Percentiles rank a stretch among this genome's conserved stretches.
These are phyloP conservation scores for Euclidia mi DNA, from an alignment of 2,888 invertebrate species.

Conservation along the genomic window DNA sequence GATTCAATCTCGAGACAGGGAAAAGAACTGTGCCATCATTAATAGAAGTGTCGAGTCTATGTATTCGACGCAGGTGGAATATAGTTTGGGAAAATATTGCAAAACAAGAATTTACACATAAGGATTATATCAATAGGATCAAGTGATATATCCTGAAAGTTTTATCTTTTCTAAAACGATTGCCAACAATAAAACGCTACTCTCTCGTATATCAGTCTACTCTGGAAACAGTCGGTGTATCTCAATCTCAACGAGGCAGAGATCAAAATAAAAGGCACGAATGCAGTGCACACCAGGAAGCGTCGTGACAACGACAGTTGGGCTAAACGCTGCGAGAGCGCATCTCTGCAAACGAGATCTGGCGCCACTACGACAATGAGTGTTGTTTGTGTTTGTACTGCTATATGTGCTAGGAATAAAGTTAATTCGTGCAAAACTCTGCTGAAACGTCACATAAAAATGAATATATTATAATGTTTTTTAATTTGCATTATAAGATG, in stretches of 20 bases:
- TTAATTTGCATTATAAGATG: no score
- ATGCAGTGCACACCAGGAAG: conserved; percentile 67
- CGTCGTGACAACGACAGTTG: conserved; percentile 66
- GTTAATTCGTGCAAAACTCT: no score
- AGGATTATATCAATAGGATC: no score
- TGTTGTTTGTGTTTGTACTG: conserved; percentile 1
- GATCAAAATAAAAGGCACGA: conserved; percentile 52
- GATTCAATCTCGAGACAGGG: no score
- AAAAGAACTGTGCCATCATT: no score
- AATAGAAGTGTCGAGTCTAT: no score
- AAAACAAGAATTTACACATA: no score
- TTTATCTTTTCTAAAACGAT: background rate
- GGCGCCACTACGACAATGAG: conserved; percentile 37
- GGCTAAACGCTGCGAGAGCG: conserved; percentile 56
- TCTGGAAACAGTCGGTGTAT: conserved; percentile 34
- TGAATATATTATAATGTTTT: no score
- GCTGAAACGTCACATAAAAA: no score
- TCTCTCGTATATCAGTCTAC: conserved; percentile 1
- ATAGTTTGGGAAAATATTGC: no score
- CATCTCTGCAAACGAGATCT: conserved; percentile 51
- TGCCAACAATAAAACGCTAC: background rate
- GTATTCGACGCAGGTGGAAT: no score
- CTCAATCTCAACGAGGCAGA: conserved; percentile 31
- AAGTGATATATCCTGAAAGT: no score
- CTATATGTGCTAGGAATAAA: conserved; percentile 1